Conservation (phyloP, 2,888 invertebrate genomes). For the Agrotis clavis region DNA sequence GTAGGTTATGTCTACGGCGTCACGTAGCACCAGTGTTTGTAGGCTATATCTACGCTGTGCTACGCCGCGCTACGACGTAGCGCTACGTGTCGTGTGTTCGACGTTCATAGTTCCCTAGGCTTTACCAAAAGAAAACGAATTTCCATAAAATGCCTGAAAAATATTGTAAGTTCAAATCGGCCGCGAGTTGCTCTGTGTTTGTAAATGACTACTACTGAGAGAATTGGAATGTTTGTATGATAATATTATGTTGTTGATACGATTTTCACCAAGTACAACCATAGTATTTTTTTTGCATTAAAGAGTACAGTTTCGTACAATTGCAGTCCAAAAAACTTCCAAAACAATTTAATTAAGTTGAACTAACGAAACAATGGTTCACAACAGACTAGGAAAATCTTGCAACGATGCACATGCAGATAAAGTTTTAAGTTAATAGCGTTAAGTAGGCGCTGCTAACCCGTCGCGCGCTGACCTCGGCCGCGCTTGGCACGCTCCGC, state of each 20-base stretch:
- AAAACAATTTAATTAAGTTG: constrained; percentile 38
- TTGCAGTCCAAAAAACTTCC: constrained; percentile 16
- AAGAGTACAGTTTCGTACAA: not conserved
- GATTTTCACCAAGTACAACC: not conserved
- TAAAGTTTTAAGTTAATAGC: constrained; percentile 56
- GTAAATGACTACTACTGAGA: constrained; percentile 10
- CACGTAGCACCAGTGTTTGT: constrained; percentile 11
- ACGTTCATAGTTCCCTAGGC: constrained; percentile 31
- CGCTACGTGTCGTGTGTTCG: constrained; percentile 56
- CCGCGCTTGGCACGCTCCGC: constrained; percentile 67
- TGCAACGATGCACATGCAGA: constrained; percentile 47
- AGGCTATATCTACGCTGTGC: constrained; percentile 21
- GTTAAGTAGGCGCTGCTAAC: constrained; percentile 39
- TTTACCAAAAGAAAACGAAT: constrained; percentile 41
- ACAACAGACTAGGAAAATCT: constrained; percentile 41
- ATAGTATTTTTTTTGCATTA: not conserved
- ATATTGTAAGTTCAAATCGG: constrained; percentile 32
- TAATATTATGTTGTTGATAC: not conserved
- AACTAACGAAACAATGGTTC: constrained; percentile 36
- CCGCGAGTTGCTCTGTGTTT: constrained; percentile 8
- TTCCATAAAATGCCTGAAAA: constrained; percentile 35
- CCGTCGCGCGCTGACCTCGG: constrained; percentile 46
- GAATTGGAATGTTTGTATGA: not conserved
- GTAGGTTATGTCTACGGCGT: constrained; percentile 42
- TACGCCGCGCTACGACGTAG: constrained; percentile 55